These are phyloP conservation scores for Pachypanchax playfairii DNA, from an alignment of 2,113 vertebrate genomes.

Conservation along the genomic window DNA sequence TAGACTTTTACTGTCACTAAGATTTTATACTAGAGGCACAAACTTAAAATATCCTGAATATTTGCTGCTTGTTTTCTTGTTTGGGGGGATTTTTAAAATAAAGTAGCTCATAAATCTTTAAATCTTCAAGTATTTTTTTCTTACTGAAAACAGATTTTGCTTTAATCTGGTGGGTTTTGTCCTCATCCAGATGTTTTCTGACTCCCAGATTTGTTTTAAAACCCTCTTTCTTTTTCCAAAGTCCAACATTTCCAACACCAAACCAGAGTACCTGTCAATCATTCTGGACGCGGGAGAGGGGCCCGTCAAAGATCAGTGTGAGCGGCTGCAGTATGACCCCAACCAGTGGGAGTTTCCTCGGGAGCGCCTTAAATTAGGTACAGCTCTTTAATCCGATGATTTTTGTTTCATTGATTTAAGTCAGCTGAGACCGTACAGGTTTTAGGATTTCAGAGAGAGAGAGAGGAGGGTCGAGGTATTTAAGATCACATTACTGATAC, in stretches of 20 bases:
- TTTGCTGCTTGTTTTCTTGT: too few species aligned
- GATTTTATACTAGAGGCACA: too few species aligned
- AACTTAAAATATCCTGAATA: too few species aligned
- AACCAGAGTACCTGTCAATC: constrained; percentile 90
- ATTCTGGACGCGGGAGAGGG: constrained; percentile 89
- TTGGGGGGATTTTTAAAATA: too few species aligned
- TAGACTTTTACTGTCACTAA: too few species aligned
- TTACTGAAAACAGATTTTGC: too few species aligned
- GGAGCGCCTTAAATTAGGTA: constrained; percentile 93
- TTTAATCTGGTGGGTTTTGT: neutral
- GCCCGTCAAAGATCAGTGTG: constrained; percentile 86
- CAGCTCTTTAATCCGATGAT: constrained; percentile 1
- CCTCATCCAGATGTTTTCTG: neutral
- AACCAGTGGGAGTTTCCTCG: constrained; percentile 94
- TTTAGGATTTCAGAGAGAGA: constrained; percentile 9
- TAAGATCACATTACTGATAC: constrained; percentile 47
- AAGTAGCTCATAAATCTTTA: too few species aligned
- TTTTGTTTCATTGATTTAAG: neutral
- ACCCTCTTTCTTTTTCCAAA: constrained; percentile 59
- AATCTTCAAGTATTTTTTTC: too few species aligned
- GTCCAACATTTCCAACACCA: constrained; percentile 79
- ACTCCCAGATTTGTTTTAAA: neutral
- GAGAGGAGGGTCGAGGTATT: constrained; percentile 25
- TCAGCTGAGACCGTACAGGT: constrained; percentile 5
- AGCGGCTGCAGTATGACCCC: constrained; percentile 89